Evolutionary conservation across 1,140 invertebrate genomes (phyloP).

Genomic region (Aradophagus sp.): DNA sequence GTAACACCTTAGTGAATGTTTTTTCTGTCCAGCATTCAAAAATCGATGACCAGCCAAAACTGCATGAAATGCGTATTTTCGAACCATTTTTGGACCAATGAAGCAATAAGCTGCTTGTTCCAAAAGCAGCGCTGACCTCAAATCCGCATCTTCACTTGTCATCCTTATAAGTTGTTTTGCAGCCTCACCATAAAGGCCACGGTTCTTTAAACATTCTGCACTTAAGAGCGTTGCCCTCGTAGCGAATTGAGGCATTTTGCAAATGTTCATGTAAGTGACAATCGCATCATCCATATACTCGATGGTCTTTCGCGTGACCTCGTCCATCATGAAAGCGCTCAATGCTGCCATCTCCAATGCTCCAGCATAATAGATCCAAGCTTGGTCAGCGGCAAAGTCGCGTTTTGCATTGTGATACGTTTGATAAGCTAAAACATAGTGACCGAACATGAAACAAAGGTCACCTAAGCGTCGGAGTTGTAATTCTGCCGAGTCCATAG

Average conservation of each 20-base stretch:
- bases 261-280: conserved; percentile 89
- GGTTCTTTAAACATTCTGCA: conserved; percentile 87
- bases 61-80: conserved; percentile 98
- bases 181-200: conserved; percentile 87
- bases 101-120: conserved; percentile 98
- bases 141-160: conserved; percentile 95
- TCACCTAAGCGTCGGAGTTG: conserved; percentile 95
- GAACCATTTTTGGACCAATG: conserved; percentile 85
- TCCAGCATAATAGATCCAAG: conserved; percentile 97
- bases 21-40: conserved; percentile 92
- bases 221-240: conserved; percentile 91
- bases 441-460: conserved; percentile 96
- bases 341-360: conserved; percentile 96
- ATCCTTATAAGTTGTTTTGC: conserved; percentile 95
- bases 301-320: conserved; percentile 83
- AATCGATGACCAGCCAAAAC: conserved; percentile 95
- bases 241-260: conserved; percentile 92
- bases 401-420: conserved; percentile 96
- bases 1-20: conserved; percentile 93
- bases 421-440: conserved; percentile 93
- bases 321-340: conserved; percentile 92
- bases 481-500: conserved; percentile 91
- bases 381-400: conserved; percentile 96
- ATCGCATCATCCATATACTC: conserved; percentile 97
- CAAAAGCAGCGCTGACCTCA: conserved; percentile 91